Conservation (phyloP, 2,113 vertebrate genomes). For the Haemorhous mexicanus region DNA sequence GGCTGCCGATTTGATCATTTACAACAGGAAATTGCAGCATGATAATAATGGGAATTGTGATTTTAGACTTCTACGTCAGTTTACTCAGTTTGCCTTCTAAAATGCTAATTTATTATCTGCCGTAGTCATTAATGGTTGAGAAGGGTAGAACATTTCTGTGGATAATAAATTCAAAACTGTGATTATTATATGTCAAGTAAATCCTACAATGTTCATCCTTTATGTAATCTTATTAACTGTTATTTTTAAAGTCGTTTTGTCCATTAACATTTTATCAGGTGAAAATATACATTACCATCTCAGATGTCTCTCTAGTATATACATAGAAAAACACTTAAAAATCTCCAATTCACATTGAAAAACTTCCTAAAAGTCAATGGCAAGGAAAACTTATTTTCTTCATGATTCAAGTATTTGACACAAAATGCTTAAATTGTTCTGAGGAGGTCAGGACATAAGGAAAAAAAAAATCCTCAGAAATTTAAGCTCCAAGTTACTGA, state of each 20-base stretch:
- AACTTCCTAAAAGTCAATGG: neutral
- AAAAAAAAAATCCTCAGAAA: neutral
- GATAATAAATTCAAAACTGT: neutral
- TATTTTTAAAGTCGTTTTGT: neutral
- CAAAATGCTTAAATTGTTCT: neutral
- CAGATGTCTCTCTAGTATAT: neutral
- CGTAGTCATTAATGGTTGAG: neutral
- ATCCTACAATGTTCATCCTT: neutral
- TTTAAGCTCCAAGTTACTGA: neutral
- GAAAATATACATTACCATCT: neutral
- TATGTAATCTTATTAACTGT: neutral
- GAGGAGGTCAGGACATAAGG: neutral
- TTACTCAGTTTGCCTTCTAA: neutral
- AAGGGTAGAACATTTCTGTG: neutral
- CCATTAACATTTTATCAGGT: neutral
- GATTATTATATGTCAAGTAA: neutral
- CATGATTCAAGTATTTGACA: neutral
- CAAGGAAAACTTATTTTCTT: neutral
- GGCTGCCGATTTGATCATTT: too few species aligned
- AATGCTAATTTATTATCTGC: neutral
- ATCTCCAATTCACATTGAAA: neutral
- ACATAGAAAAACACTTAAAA: neutral
- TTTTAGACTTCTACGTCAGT: neutral
- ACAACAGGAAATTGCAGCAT: neutral
- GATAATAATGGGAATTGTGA: neutral